Conservation (phyloP, 2,888 invertebrate genomes). For the Belgica antarctica region DNA sequence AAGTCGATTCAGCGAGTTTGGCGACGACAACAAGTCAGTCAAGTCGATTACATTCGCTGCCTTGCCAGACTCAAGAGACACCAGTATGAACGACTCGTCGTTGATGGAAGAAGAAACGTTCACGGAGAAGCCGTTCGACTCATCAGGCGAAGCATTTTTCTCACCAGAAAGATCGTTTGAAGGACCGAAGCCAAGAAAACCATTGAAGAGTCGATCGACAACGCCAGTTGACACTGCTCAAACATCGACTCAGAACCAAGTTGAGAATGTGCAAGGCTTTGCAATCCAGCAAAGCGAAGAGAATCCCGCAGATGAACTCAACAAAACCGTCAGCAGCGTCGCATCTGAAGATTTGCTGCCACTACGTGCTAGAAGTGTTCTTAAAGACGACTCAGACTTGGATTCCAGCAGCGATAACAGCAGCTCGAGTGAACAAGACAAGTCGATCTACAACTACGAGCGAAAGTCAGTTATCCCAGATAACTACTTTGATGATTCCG, state of each 20-base stretch:
- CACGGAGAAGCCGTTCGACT: neutral
- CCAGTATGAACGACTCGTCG: constrained; percentile 13
- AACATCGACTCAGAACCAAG: no score
- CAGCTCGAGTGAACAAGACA: neutral
- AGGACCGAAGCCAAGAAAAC: constrained; percentile 27
- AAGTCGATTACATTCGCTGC: constrained; percentile 41
- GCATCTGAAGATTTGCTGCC: neutral
- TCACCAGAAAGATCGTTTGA: constrained; percentile 30
- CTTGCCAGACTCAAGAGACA: constrained; percentile 1
- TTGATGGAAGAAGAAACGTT: constrained; percentile 28
- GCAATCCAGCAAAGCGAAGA: neutral
- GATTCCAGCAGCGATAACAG: neutral
- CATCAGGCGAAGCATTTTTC: constrained; percentile 27
- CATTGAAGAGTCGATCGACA: constrained; percentile 26
- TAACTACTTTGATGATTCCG: neutral
- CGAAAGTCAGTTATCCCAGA: neutral
- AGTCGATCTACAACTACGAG: constrained; percentile 13
- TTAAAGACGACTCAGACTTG: neutral
- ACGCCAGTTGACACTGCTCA: constrained; percentile 26
- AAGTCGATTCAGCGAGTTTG: constrained; percentile 33
- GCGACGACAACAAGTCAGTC: constrained; percentile 39
- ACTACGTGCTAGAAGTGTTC: neutral
- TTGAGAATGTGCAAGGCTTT: constrained; percentile 2
- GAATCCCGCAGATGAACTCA: neutral
- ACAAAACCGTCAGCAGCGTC: neutral